Evolutionary conservation across 2,888 invertebrate species (phyloP).

Genomic region (Podotricha telesiphe): DNA sequence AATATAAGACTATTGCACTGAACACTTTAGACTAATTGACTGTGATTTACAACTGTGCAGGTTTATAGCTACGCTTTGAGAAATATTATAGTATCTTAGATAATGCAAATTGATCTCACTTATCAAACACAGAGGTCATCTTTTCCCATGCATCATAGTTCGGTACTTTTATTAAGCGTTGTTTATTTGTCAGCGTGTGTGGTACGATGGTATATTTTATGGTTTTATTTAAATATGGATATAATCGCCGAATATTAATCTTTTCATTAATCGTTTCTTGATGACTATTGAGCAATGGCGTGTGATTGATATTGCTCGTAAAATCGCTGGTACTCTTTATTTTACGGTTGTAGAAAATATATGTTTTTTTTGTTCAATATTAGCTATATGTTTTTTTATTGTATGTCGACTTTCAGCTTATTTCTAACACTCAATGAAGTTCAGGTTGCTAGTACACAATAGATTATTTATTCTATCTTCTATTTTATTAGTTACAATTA

Average conservation of each 20-base stretch:
- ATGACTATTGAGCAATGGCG: background rate
- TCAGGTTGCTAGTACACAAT: too few species aligned
- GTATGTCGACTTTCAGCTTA: too few species aligned
- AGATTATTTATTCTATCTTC: too few species aligned
- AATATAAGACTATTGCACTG: slow-evolving; percentile 53
- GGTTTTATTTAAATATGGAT: slow-evolving; percentile 25
- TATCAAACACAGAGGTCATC: slow-evolving; percentile 10
- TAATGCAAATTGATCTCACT: slow-evolving; percentile 45
- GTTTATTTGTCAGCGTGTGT: slow-evolving; percentile 56
- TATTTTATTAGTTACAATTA: too few species aligned
- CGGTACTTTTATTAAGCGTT: slow-evolving; percentile 32
- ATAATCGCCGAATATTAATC: slow-evolving; percentile 14
- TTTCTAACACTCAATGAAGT: too few species aligned
- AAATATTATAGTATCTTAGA: slow-evolving; percentile 39
- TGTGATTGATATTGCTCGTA: background rate
- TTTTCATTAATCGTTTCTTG: slow-evolving; percentile 18
- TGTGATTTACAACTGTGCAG: slow-evolving; percentile 70
- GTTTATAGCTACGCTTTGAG: slow-evolving; percentile 56
- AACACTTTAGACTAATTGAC: slow-evolving; percentile 64
- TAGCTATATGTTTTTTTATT: too few species aligned
- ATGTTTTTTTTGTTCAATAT: too few species aligned
- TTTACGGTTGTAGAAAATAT: too few species aligned
- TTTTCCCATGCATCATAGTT: slow-evolving; percentile 6
- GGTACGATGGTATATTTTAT: slow-evolving; percentile 47
- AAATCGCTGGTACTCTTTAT: background rate